phyloP scores from a whole-genome alignment of 2,113 vertebrate species.

The Paramisgurnus dabryanus region DNA sequence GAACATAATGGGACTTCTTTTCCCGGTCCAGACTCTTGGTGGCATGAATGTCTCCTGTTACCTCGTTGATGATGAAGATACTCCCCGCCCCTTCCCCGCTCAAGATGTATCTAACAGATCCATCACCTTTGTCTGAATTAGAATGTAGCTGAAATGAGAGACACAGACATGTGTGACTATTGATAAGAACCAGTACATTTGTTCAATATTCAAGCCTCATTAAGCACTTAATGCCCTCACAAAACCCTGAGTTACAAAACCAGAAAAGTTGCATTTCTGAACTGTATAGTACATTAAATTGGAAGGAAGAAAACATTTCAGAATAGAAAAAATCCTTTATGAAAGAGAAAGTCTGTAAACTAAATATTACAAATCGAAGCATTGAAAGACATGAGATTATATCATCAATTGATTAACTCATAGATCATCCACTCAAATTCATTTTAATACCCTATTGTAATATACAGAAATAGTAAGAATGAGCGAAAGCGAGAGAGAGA shows the following conservation, averaged over 20 bases:
- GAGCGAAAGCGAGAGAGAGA: conserved; percentile 19
- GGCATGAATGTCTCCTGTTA: conserved; percentile 87
- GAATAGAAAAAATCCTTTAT: background rate
- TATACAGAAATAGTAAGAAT: background rate
- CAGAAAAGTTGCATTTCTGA: no score
- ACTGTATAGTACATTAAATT: no score
- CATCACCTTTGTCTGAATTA: conserved; percentile 90
- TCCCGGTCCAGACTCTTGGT: conserved; percentile 88
- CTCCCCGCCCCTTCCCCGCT: conserved; percentile 88
- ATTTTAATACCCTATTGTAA: background rate
- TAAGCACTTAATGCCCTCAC: background rate
- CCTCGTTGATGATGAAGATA: conserved; percentile 88
- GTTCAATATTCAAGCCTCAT: conserved; percentile 1
- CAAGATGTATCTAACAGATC: conserved; percentile 87
- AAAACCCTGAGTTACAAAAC: background rate
- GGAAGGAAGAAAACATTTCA: no score
- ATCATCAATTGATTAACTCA: background rate
- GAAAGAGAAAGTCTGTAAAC: no score
- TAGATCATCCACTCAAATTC: background rate
- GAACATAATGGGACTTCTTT: conserved; percentile 86
- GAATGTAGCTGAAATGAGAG: conserved; percentile 79
- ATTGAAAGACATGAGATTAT: conserved; percentile 1
- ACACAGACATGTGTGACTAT: conserved; percentile 31
- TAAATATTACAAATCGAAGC: background rate
- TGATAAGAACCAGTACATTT: conserved; percentile 3